phyloP scores from a whole-genome alignment of 2,888 invertebrate species.

The Tenthredo livida region DNA sequence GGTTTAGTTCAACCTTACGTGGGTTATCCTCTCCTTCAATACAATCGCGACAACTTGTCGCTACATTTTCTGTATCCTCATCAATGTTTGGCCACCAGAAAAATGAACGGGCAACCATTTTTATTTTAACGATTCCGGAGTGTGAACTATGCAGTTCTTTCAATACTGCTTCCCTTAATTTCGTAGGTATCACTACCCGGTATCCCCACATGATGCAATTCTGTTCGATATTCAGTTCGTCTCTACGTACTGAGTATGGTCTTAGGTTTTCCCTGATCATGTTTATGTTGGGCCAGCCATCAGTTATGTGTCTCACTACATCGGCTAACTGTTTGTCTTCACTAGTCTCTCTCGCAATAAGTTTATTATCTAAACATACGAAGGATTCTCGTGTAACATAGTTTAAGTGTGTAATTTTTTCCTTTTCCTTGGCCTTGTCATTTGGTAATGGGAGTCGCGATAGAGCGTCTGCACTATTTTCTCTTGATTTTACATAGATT shows the following conservation, averaged over 20 bases:
- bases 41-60: conserved; percentile 42
- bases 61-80: conserved; percentile 48
- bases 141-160: conserved; percentile 48
- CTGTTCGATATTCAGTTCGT: not conserved
- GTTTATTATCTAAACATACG: not conserved
- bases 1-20: conserved; percentile 34
- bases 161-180: conserved; percentile 35
- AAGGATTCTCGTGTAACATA: not conserved
- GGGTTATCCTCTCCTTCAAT: conserved; percentile 25
- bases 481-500: not conserved
- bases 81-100: conserved; percentile 52
- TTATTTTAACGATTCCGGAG: conserved; percentile 52
- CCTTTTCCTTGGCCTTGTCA: not conserved
- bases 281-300: conserved; percentile 55
- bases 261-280: conserved; percentile 17
- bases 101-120: conserved; percentile 48
- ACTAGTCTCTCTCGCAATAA: not conserved
- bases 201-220: conserved; percentile 46
- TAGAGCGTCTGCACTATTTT: conserved; percentile 4
- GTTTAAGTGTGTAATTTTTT: not conserved
- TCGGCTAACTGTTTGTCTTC: not conserved
- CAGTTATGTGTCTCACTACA: not conserved
- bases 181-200: conserved; percentile 19
- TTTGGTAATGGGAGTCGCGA: not conserved
- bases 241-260: not conserved